A percentile compares a stretch with the other conserved stretches of the same genome.
These are phyloP conservation scores for Shinisaurus crocodilurus DNA, from an alignment of 2,113 vertebrate genomes.

Conservation along the genomic window DNA sequence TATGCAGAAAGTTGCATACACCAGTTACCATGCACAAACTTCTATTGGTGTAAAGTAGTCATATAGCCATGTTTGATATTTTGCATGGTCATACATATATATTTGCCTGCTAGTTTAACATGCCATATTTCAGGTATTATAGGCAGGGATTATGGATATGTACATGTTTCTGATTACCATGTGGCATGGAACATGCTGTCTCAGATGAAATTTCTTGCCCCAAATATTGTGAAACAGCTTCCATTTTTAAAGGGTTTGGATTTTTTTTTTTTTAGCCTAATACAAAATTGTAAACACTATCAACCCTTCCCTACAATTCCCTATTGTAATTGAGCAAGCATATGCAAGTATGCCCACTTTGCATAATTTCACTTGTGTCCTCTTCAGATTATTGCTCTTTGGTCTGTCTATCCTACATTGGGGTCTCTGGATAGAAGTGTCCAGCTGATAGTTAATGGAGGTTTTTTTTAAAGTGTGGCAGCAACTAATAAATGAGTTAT, in stretches of 20 bases:
- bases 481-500: neutral
- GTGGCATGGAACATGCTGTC: neutral
- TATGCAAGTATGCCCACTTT: neutral
- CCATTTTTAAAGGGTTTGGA: neutral
- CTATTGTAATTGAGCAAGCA: neutral
- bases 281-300: neutral
- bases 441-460: neutral
- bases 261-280: neutral
- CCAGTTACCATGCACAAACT: neutral
- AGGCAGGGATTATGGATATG: neutral
- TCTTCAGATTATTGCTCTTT: neutral
- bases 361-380: neutral
- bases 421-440: neutral
- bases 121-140: neutral
- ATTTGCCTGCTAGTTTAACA: neutral
- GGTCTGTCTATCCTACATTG: neutral
- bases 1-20: neutral
- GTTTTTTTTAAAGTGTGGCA: neutral
- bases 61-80: neutral
- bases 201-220: neutral
- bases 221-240: neutral
- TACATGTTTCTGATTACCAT: neutral
- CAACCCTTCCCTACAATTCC: neutral
- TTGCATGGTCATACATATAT: neutral
- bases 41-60: neutral